Percentiles rank a stretch among this genome's conserved stretches.
Evolutionary conservation across 2,113 vertebrate genomes (phyloP).

Genomic region (Pomatorhinus ruficollis): DNA sequence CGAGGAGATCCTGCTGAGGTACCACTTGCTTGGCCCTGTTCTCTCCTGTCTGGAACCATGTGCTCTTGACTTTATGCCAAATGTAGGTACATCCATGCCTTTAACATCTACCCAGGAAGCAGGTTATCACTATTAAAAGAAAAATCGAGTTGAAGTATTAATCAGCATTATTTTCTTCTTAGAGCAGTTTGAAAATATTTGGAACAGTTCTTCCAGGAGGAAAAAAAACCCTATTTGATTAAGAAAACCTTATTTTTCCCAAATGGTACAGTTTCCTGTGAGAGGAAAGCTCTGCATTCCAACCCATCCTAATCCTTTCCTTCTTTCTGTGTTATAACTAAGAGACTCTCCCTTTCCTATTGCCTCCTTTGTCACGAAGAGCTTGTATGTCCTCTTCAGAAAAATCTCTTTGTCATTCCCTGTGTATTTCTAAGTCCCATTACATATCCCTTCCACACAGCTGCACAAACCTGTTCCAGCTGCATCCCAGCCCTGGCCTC

Average conservation of each 20-base stretch:
- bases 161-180: not conserved
- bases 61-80: not conserved
- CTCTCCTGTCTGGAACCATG: not conserved
- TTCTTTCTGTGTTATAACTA: slow-evolving; percentile 35
- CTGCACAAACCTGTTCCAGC: slow-evolving; percentile 47
- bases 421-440: not conserved
- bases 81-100: not conserved
- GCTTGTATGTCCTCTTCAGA: not conserved
- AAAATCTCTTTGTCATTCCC: slow-evolving; percentile 7
- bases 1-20: not conserved
- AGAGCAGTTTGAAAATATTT: not conserved
- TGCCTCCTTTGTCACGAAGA: slow-evolving; percentile 39
- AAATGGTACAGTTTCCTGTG: not conserved
- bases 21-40: not conserved
- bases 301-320: slow-evolving; percentile 17
- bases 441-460: slow-evolving; percentile 3
- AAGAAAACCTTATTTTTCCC: not conserved
- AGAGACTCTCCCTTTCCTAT: not conserved
- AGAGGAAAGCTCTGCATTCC: slow-evolving; percentile 50
- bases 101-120: not conserved
- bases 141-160: not conserved
- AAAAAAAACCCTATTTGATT: not conserved
- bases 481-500: slow-evolving; percentile 34
- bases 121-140: not conserved
- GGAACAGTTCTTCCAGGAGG: not conserved